Base-by-base conservation (phyloP, 2,797 vertebrate genomes). In the Nannoperca australis region DNA sequence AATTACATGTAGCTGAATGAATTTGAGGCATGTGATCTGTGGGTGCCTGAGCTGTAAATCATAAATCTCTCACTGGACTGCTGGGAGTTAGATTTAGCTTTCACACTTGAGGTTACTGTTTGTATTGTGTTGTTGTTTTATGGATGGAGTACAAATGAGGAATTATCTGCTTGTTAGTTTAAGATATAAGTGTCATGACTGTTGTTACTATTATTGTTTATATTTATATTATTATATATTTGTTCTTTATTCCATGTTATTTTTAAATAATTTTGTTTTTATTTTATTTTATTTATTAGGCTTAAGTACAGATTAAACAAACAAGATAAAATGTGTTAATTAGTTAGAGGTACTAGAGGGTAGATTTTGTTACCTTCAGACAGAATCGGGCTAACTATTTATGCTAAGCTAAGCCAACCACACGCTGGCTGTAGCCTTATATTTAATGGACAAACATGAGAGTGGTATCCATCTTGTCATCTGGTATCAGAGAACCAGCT, bases 1-100 rank as follows among this genome's bases (percentile, higher is more conserved):
- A 85, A 77, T 79, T 36, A 70, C 56, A 81, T 40, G 59, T 22
- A 49, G 45, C 70, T 24, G 66, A 84, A 66, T 67, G 49, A 85
- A 66, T 56, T 2, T 0, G 69, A 77, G n/a, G 15, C 27, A n/a
- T 79, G 55, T 72, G 71, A 80, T 82, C 49, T 62, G 73, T 77
- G 58, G 50, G 72, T 15, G 79, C 38, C 20, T n/a, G 20, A n/a
- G 47, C 20, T 50, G 47, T 50, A 50, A 50, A 50, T 50, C 47
- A n/a, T n/a, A n/a, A 50, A 50, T 50, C 66, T 77, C 56, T 64
- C 67, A 55, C 38, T 10, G 38, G 70, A 69, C 69, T 70, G 59
- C 63, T 56, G 56, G 50, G 47, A 47, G 44, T 50, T 32, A 14
- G 70, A 62, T 69, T 82, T 77, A 44, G 75, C 77, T 82, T 80